Percentiles rank a stretch among this genome's conserved stretches.
Evolutionary conservation across 2,888 invertebrate genomes (phyloP).

Genomic region (Rhingia campestris): DNA sequence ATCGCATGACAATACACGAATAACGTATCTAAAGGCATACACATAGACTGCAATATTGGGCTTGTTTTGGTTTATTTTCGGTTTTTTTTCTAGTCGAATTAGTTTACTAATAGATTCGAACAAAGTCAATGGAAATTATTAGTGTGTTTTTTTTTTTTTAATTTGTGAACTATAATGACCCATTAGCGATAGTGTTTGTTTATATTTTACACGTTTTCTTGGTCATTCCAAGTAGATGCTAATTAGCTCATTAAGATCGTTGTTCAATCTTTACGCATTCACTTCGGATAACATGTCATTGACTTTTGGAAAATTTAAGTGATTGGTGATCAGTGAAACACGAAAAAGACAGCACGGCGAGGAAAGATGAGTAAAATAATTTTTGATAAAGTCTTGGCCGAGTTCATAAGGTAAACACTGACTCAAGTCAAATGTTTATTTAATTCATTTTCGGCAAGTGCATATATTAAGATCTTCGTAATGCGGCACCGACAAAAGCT

Average conservation of each 20-base stretch:
- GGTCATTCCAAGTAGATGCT: slow-evolving; percentile 12
- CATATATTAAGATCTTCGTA: not conserved
- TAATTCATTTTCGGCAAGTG: not conserved
- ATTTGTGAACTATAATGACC: slow-evolving; percentile 38
- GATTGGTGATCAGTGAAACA: not conserved
- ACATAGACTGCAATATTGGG: not conserved
- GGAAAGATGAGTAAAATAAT: slow-evolving; percentile 6
- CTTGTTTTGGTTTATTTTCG: slow-evolving; percentile 38
- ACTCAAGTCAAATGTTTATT: not conserved
- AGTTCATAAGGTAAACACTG: slow-evolving; percentile 23
- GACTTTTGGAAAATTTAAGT: not conserved
- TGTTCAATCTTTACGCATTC: slow-evolving; percentile 15
- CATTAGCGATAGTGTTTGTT: slow-evolving; percentile 40
- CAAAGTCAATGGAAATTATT: slow-evolving; percentile 1
- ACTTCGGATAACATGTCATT: slow-evolving; percentile 20
- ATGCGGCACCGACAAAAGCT: too few species aligned
- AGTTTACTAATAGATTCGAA: slow-evolving; percentile 29
- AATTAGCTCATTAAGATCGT: slow-evolving; percentile 27
- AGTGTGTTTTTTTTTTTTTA: slow-evolving; percentile 29
- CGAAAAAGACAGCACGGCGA: not conserved
- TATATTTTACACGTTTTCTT: slow-evolving; percentile 3
- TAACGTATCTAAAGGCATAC: too few species aligned
- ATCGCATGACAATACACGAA: slow-evolving; percentile 31
- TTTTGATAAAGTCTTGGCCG: slow-evolving; percentile 6
- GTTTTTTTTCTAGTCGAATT: slow-evolving; percentile 6